Evolutionary conservation across 2,797 vertebrate genomes (phyloP), one percentile per base, ranked within the genome.

Genomic region (Coccyzus lansbergi): DNA sequence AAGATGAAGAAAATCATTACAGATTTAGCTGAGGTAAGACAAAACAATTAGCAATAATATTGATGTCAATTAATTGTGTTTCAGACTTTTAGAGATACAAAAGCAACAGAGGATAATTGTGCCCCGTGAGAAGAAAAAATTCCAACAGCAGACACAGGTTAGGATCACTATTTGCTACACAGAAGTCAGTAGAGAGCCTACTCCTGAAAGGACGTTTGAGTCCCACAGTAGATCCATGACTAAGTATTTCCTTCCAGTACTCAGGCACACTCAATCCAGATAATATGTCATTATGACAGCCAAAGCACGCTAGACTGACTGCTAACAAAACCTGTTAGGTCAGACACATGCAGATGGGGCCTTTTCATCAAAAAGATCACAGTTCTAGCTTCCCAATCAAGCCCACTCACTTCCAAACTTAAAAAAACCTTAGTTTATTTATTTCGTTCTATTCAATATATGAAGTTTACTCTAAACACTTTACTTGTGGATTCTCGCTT

Each of bases 271-370:
- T 22, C 17, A 46, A 67, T 33, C 11, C 34, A 85, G 38, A 28
- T 33, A 3, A 0, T 29, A 9, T 2, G 6, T 19, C 58, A 56
- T 21, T 53, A 13, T 15, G 10, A 65, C 34, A 88, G 40, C 13
- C 29, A 3, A 6, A 36, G 20, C 38, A 64, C 85, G 9, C 11
- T 0, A 42, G 12, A 56, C 42, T 19, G 26, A 46, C 21, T 17
- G 42, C 13, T 51, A 76, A n/a, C 11, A 88, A 55, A 40, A 64
- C 12, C 38, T 33, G 15, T 9, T 22, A 64, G 11, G 7, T 38
- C 40, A 65, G 10, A 76, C 28, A n/a, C 8, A 33, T 9, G 11
- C 2, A 4, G 31, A 67, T 2, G 10, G 0, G 3, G 11, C 9
- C 22, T 62, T 48, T 75, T 77, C 12, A 69, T 34, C 15, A 49